A percentile compares a stretch with the other conserved stretches of the same genome.
phyloP scores from a whole-genome alignment of 2,888 invertebrate species.

The Thumatha senex region DNA sequence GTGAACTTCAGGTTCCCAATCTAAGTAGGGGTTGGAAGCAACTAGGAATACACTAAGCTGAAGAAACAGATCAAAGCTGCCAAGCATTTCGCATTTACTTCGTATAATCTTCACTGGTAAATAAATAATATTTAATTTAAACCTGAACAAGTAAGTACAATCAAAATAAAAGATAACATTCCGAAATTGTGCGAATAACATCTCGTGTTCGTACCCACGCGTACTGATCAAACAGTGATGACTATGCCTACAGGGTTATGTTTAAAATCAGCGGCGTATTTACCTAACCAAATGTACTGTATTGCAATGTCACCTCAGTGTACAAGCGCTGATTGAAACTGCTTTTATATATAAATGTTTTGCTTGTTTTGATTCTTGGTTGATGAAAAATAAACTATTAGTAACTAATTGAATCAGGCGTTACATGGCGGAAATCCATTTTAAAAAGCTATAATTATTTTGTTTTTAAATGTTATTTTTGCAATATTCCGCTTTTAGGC shows the following conservation, averaged over 20 bases:
- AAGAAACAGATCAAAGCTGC: too few species aligned
- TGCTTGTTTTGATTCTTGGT: not conserved
- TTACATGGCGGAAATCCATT: too few species aligned
- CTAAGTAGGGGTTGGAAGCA: too few species aligned
- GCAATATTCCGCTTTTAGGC: too few species aligned
- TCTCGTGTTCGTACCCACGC: not conserved
- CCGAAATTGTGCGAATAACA: not conserved
- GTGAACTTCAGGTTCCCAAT: too few species aligned
- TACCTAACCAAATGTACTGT: constrained; percentile 7
- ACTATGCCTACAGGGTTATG: not conserved
- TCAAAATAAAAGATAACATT: not conserved
- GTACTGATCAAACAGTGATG: constrained; percentile 2
- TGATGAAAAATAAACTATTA: too few species aligned
- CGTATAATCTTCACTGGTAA: not conserved
- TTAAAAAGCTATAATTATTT: too few species aligned
- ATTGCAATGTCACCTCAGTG: constrained; percentile 1
- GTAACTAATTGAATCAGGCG: too few species aligned
- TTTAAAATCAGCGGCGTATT: constrained; percentile 4
- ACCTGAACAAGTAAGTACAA: not conserved
- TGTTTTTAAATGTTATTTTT: too few species aligned
- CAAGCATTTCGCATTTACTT: too few species aligned
- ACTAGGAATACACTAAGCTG: too few species aligned
- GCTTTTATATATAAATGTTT: not conserved
- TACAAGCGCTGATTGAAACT: not conserved
- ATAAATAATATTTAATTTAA: not conserved